These are phyloP conservation scores for Hapalemur alaotrensis DNA, from an alignment of 2,797 vertebrate genomes.

Conservation along the genomic window DNA sequence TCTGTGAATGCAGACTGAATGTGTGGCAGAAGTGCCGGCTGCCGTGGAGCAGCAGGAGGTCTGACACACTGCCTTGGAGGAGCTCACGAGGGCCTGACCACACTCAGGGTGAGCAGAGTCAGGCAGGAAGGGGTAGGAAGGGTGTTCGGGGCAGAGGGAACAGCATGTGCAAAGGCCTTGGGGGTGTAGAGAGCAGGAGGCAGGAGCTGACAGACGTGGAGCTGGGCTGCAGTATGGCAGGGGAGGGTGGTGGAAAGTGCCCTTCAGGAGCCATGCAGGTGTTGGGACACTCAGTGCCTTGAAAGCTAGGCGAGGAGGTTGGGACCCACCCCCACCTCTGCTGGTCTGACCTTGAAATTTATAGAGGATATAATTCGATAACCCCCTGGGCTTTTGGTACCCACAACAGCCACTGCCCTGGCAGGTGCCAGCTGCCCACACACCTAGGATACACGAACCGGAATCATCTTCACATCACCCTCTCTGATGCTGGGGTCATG, in stretches of 20 bases:
- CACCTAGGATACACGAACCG: fast-evolving
- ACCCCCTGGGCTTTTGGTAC: not conserved
- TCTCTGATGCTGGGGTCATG: not conserved
- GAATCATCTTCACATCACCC: not conserved
- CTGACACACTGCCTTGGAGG: not conserved
- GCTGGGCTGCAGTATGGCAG: fast-evolving
- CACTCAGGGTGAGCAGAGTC: not conserved
- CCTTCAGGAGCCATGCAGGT: fast-evolving
- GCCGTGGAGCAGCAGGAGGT: not conserved
- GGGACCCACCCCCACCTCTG: not conserved
- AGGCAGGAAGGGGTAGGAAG: not conserved
- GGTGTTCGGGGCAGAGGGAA: not conserved
- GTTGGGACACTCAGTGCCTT: fast-evolving
- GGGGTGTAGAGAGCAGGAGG: not conserved
- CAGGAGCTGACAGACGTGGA: not conserved
- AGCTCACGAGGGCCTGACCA: not conserved
- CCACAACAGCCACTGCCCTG: not conserved
- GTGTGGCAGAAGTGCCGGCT: fast-evolving
- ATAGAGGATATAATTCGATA: not conserved
- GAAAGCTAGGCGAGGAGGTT: not conserved
- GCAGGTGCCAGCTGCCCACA: not conserved
- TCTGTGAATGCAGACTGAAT: not conserved
- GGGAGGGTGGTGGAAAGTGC: not conserved
- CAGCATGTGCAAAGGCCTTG: not conserved
- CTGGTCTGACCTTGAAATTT: not conserved